phyloP scores from a whole-genome alignment of 64 coral and sea anemone genomes.

The Catalaphyllia jardinei region DNA sequence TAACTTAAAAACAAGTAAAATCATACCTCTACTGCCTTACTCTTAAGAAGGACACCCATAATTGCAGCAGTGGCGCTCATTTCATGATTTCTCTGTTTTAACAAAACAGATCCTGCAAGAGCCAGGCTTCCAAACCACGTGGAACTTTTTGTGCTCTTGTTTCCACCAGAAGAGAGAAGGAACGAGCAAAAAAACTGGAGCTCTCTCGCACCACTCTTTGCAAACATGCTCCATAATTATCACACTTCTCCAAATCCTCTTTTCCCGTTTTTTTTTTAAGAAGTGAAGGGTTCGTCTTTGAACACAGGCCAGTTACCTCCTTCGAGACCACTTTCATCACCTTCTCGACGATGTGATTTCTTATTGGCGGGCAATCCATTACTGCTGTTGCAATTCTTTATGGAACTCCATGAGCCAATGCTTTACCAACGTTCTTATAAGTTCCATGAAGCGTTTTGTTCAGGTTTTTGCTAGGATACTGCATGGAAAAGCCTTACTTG shows the following conservation, averaged over 20 bases:
- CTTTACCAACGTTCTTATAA: not conserved
- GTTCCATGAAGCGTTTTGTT: not conserved
- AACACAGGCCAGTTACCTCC: slow-evolving; percentile 42
- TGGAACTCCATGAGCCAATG: not conserved
- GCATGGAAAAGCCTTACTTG: slow-evolving; percentile 1
- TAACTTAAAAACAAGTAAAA: too few relatives aligned
- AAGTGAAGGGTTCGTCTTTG: slow-evolving; percentile 48
- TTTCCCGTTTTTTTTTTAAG: slow-evolving; percentile 48
- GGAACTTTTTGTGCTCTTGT: not conserved
- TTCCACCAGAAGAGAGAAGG: slow-evolving; percentile 12
- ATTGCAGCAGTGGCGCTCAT: too few relatives aligned
- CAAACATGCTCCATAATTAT: slow-evolving; percentile 5
- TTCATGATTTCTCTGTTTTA: too few relatives aligned
- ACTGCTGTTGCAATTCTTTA: slow-evolving; percentile 5
- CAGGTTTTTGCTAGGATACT: slow-evolving; percentile 37
- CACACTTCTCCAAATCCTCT: slow-evolving; percentile 33
- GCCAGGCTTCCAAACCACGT: slow-evolving; percentile 37
- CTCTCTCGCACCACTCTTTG: slow-evolving; percentile 50
- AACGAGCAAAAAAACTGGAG: slow-evolving; percentile 49
- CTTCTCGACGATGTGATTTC: not conserved
- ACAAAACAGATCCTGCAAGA: slow-evolving; percentile 38
- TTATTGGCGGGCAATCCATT: slow-evolving; percentile 6
- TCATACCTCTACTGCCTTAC: too few relatives aligned
- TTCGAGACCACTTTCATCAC: not conserved
- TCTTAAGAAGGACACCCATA: too few relatives aligned